phyloP scores from a whole-genome alignment of 2,888 invertebrate genomes.

The Scaeva pyrastri region DNA sequence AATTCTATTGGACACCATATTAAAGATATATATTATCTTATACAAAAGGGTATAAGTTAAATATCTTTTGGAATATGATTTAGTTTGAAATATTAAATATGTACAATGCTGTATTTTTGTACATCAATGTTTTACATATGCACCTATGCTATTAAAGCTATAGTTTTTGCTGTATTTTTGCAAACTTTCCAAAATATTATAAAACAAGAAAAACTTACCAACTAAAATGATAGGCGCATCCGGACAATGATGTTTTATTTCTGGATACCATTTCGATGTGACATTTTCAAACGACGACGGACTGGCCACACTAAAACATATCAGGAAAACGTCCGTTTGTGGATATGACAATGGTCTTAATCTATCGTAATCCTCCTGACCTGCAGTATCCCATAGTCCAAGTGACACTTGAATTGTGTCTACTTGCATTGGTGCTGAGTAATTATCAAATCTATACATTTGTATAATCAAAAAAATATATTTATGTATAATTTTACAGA shows the following conservation, averaged over 20 bases:
- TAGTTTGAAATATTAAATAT: too few species aligned
- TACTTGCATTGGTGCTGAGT: slow-evolving; percentile 99
- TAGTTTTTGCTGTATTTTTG: too few species aligned
- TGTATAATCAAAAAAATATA: slow-evolving; percentile 32
- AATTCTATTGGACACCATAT: too few species aligned
- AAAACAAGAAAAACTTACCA: slow-evolving; percentile 87
- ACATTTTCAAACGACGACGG: slow-evolving; percentile 99
- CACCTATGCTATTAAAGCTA: too few species aligned
- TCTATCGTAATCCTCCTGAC: slow-evolving; percentile 98
- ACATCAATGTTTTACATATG: too few species aligned
- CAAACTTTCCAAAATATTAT: not conserved
- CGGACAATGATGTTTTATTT: slow-evolving; percentile 99
- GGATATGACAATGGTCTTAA: slow-evolving; percentile 98
- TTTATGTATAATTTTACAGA: not conserved
- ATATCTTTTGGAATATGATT: too few species aligned
- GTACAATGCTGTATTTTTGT: too few species aligned
- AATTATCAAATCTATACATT: slow-evolving; percentile 94
- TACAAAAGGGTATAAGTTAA: too few species aligned
- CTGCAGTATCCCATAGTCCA: slow-evolving; percentile 98
- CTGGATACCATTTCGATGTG: slow-evolving; percentile 99
- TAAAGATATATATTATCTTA: too few species aligned
- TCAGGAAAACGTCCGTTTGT: slow-evolving; percentile 99
- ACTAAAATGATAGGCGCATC: slow-evolving; percentile 99
- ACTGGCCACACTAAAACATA: slow-evolving; percentile 99
- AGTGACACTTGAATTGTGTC: slow-evolving; percentile 98